Conservation (phyloP, 1,140 invertebrate genomes). For the Drosophila setifemur region DNA sequence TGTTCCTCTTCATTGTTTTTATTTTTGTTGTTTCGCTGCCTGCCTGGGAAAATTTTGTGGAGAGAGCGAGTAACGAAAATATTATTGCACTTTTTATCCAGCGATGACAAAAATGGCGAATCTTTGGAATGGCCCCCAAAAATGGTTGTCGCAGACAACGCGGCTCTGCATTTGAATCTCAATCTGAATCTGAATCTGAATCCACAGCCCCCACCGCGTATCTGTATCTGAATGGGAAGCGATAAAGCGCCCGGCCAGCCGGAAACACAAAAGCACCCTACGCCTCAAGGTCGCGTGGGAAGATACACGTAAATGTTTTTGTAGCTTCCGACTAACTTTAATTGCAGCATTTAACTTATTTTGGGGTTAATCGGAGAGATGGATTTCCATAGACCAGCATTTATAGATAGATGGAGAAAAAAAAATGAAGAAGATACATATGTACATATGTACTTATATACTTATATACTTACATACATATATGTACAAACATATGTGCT, state of each 20-base stretch:
- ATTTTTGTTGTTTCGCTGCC: no score
- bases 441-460: no score
- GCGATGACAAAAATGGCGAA: slow-evolving; percentile 11
- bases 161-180: slow-evolving; percentile 39
- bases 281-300: slow-evolving; percentile 55
- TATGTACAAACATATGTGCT: no score
- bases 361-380: no score
- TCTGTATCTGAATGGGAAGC: slow-evolving; percentile 1
- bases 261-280: slow-evolving; percentile 31
- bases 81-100: slow-evolving; percentile 9
- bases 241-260: slow-evolving; percentile 12
- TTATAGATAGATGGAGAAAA: no score
- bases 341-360: no score
- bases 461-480: no score
- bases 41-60: slow-evolving; percentile 53
- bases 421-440: no score
- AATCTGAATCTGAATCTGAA: slow-evolving; percentile 5
- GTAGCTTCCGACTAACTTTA: no score
- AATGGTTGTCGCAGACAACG: slow-evolving; percentile 44
- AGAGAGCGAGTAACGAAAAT: slow-evolving; percentile 23
- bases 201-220: no score
- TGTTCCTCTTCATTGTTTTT: slow-evolving; percentile 1
- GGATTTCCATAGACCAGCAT: no score
- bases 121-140: not conserved
- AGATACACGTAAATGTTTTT: no score